Percentiles rank a stretch among this genome's conserved stretches.
phyloP scores from a whole-genome alignment of 30 jellyfish, hydroid and myxozoan species.

The Rhopilema esculentum region DNA sequence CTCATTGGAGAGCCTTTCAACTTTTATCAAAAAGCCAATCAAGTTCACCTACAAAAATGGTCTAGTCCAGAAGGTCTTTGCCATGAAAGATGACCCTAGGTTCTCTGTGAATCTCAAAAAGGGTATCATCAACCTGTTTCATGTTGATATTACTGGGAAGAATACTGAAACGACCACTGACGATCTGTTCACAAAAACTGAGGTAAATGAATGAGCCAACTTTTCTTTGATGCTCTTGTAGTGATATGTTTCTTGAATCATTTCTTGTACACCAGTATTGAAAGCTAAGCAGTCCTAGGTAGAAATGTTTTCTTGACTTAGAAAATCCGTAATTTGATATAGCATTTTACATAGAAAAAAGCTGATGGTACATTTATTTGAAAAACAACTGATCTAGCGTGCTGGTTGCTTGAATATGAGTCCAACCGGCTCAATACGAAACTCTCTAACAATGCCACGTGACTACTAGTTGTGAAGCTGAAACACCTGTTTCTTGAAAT shows the following conservation, averaged over 20 bases:
- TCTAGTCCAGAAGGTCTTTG: constrained; percentile 36
- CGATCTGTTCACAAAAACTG: constrained; percentile 43
- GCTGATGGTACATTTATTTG: too few relatives aligned
- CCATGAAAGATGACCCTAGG: constrained; percentile 46
- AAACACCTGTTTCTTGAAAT: too few relatives aligned
- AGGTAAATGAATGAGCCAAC: constrained; percentile 28
- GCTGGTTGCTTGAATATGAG: too few relatives aligned
- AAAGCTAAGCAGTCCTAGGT: too few relatives aligned
- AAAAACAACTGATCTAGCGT: too few relatives aligned
- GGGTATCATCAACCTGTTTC: constrained; percentile 66
- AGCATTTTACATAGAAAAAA: too few relatives aligned
- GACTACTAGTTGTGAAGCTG: too few relatives aligned
- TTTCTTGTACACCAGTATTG: neutral
- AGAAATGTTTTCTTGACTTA: too few relatives aligned
- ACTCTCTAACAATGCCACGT: too few relatives aligned
- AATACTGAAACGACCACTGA: constrained; percentile 29
- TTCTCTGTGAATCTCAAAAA: constrained; percentile 74
- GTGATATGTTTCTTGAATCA: neutral
- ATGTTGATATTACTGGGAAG: constrained; percentile 65
- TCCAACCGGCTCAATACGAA: too few relatives aligned
- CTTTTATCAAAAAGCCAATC: constrained; percentile 47
- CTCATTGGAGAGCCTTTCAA: neutral
- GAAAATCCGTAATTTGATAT: too few relatives aligned
- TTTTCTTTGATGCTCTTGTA: neutral
- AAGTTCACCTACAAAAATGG: constrained; percentile 57